Base-by-base conservation (phyloP, 2,888 invertebrate genomes). In the Cacoxenus indagator region DNA sequence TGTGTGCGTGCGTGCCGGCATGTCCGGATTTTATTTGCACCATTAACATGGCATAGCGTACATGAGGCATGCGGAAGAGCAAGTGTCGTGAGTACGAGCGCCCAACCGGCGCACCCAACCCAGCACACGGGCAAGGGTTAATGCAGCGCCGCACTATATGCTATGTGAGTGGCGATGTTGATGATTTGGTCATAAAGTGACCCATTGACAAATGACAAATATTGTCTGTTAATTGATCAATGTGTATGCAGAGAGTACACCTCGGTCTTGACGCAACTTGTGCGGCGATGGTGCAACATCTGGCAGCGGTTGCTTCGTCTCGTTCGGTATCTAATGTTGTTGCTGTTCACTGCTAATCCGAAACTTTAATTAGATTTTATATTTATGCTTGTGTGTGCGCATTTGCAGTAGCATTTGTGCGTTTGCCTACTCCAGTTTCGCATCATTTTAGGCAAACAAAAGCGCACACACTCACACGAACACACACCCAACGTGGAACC, bases 211-310 rank as follows among this genome's bases (percentile, higher is more conserved):
- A 87, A 87, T 87, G 87, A 86, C 87, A 86, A n/a, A 84, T 87
- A 88, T 87, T 84, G 86, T 84, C 84, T 87, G 87, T 87, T 87
- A 87, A 88, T 87, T 87, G 86, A 88, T 87, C 87, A 85, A 86
- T 86, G 86, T 83, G 81, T 82, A 84, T 82, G 81, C 82, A 82
- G 67, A 72, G 73, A 66, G 76, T n/a, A n/a, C n/a, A n/a, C n/a
- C n/a, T n/a, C n/a, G 72, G 81, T 59, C 75, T n/a, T 48, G 19
- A n/a, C n/a, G n/a, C n/a, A n/a, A n/a, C n/a, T n/a, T n/a, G n/a
- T 22, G 9, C 8, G 19, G 22, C 17, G 22, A 4, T 73, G 14
- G 24, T 27, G 43, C 48, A 24, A 48, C 46, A 54, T 54, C 11
- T 54, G 54, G 54, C 54, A 14, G 37, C 37, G n/a, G n/a, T n/a